These are phyloP conservation scores for Valencia hispanica DNA, from an alignment of 2,797 vertebrate species.

Conservation along the genomic window DNA sequence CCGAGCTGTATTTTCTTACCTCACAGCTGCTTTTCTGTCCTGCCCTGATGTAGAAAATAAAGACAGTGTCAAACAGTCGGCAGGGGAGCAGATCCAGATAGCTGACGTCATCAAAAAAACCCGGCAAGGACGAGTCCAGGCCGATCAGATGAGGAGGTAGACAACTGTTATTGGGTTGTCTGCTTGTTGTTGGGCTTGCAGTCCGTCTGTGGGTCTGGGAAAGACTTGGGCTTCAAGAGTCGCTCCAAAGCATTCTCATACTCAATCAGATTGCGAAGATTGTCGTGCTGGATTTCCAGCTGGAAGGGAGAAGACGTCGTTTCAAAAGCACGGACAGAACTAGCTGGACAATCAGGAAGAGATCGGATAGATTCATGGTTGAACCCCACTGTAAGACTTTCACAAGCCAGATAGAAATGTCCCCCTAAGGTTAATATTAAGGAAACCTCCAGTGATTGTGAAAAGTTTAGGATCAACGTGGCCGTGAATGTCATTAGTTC, in stretches of 20 bases:
- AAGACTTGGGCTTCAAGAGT: conserved; percentile 85
- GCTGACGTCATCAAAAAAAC: conserved; percentile 95
- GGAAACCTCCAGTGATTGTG: conserved; percentile 9
- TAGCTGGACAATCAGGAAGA: neutral
- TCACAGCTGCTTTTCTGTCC: conserved; percentile 95
- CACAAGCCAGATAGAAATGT: conserved; percentile 14
- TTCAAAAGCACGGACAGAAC: neutral
- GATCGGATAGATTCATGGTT: neutral
- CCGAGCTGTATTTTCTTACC: conserved; percentile 73
- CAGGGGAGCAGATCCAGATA: conserved; percentile 94
- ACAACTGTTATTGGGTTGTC: conserved; percentile 94
- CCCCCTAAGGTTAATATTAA: conserved; percentile 4
- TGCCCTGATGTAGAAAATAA: conserved; percentile 95
- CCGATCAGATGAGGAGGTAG: conserved; percentile 97
- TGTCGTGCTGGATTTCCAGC: conserved; percentile 92
- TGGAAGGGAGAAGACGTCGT: conserved; percentile 47
- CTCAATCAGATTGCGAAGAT: conserved; percentile 87
- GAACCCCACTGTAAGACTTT: conserved; percentile 1
- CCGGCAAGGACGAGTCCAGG: conserved; percentile 90
- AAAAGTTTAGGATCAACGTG: neutral
- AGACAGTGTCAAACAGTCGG: conserved; percentile 96
- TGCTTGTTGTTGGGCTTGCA: too few relatives aligned
- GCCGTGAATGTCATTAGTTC: neutral
- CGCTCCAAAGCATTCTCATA: conserved; percentile 90
- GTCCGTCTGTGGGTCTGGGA: conserved; percentile 89